Evolutionary conservation across 2,797 vertebrate species (phyloP).

Genomic region (Oreochromis grahami): DNA sequence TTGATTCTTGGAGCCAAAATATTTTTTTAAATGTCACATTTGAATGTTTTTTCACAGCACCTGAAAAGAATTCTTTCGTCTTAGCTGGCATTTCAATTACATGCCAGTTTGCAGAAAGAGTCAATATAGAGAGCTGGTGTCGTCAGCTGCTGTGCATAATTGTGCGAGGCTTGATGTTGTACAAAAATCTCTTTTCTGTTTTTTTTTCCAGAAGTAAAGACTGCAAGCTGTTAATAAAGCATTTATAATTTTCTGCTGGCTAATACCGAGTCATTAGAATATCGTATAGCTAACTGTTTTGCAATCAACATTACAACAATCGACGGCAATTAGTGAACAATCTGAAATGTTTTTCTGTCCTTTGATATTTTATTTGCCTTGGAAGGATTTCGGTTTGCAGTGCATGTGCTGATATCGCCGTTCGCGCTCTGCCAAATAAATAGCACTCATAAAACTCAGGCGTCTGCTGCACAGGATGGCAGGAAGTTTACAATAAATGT

Average conservation of each 20-base stretch:
- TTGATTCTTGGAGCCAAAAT: neutral
- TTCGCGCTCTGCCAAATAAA: slow-evolving; percentile 64
- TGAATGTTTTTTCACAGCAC: slow-evolving; percentile 1
- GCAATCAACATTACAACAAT: slow-evolving; percentile 26
- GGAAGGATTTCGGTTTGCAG: slow-evolving; percentile 44
- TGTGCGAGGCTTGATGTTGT: neutral
- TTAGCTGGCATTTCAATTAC: neutral
- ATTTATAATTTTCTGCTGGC: neutral
- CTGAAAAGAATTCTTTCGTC: neutral
- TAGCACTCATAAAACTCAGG: slow-evolving; percentile 61
- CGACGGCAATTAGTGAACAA: slow-evolving; percentile 46
- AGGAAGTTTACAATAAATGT: slow-evolving; percentile 72
- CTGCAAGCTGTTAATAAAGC: neutral
- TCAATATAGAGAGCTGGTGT: neutral
- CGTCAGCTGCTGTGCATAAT: neutral
- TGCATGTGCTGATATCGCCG: slow-evolving; percentile 42
- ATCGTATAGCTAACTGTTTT: slow-evolving; percentile 24
- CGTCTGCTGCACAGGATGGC: slow-evolving; percentile 63
- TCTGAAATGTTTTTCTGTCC: slow-evolving; percentile 46
- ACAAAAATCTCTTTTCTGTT: neutral
- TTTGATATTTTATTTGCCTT: slow-evolving; percentile 60
- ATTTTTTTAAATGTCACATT: neutral
- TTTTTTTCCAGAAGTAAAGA: neutral
- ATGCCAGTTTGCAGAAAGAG: neutral
- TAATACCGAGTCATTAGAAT: neutral